Evolutionary conservation across 2,888 invertebrate species (phyloP).

Genomic region (Arctia plantaginis): DNA sequence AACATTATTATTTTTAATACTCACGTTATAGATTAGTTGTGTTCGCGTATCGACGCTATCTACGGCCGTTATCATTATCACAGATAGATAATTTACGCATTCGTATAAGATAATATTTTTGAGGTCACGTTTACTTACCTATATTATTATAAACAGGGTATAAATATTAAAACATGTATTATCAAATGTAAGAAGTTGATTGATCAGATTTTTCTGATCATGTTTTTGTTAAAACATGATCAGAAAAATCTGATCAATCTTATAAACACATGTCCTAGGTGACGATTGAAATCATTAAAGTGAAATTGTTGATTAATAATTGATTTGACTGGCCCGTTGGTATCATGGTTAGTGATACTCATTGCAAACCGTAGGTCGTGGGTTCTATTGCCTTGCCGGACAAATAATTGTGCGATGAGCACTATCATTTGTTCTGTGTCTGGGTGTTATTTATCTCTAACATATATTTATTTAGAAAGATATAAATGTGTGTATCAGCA

Average conservation of each 20-base stretch:
- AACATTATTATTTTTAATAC: not conserved
- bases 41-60: conserved; percentile 45
- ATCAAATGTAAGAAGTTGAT: not conserved
- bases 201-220: not conserved
- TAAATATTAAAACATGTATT: conserved; percentile 12
- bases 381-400: no score
- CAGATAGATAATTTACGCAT: conserved; percentile 35
- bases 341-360: no score
- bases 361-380: no score
- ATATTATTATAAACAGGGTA: conserved; percentile 32
- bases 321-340: no score
- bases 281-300: not conserved
- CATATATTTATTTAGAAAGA: no score
- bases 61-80: conserved; percentile 37
- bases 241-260: not conserved
- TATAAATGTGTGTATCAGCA: no score
- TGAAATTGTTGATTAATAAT: not conserved
- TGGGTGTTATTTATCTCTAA: no score
- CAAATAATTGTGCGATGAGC: no score
- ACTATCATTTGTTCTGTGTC: no score
- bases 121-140: conserved; percentile 36
- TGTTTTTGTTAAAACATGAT: no score
- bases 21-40: conserved; percentile 38
- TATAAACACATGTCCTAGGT: not conserved
- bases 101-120: conserved; percentile 44